Percentiles rank a stretch among this genome's conserved stretches.
These are phyloP conservation scores for Hydrophis major DNA, from an alignment of 2,797 vertebrate genomes.

Conservation along the genomic window DNA sequence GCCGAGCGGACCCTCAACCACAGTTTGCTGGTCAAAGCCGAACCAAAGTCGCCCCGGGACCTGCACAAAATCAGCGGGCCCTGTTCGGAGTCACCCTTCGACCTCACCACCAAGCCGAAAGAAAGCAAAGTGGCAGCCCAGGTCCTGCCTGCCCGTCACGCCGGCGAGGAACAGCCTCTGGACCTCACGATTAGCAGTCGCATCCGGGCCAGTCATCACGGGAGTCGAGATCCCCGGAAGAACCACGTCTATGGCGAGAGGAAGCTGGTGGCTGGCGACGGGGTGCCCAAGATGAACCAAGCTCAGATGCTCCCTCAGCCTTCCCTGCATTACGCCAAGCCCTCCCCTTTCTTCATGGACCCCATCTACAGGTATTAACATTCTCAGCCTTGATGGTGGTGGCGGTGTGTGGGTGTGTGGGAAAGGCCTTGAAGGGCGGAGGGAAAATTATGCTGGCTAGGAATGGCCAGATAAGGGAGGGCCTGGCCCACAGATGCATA, in stretches of 20 bases:
- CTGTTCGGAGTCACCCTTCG: conserved; percentile 89
- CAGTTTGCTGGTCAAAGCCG: conserved; percentile 91
- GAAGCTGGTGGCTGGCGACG: conserved; percentile 79
- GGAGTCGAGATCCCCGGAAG: conserved; percentile 80
- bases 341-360: conserved; percentile 99
- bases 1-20: conserved; percentile 87
- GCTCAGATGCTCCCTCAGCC: conserved; percentile 87
- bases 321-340: conserved; percentile 95
- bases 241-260: conserved; percentile 87
- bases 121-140: conserved; percentile 80
- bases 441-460: background rate
- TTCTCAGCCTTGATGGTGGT: conserved; percentile 58
- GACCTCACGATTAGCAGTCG: conserved; percentile 95
- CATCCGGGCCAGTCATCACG: conserved; percentile 87
- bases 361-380: conserved; percentile 99
- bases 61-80: conserved; percentile 81
- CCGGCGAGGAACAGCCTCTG: conserved; percentile 90
- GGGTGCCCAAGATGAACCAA: conserved; percentile 76
- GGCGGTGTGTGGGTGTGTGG: background rate
- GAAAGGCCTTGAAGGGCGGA: background rate
- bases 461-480: background rate
- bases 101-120: conserved; percentile 96
- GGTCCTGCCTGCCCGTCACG: conserved; percentile 69
- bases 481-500: background rate
- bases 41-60: conserved; percentile 91